Evolutionary conservation across 1,140 invertebrate genomes (phyloP).

Genomic region (Linepithema humile): DNA sequence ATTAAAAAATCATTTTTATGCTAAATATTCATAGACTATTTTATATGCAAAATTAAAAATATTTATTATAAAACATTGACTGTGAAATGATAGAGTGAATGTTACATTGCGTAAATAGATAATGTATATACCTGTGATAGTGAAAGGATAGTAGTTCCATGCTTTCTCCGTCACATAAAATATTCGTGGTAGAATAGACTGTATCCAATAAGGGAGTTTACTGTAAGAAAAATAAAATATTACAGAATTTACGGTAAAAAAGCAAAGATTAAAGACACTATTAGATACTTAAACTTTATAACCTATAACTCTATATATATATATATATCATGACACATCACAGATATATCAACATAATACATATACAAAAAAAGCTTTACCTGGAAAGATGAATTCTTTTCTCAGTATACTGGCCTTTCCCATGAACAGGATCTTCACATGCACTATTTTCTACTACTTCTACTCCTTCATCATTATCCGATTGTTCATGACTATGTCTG

Average conservation of each 20-base stretch:
- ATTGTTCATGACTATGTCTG: slow-evolving; percentile 95
- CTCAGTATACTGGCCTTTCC: slow-evolving; percentile 95
- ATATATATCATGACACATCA: not conserved
- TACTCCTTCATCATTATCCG: slow-evolving; percentile 95
- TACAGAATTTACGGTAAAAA: not conserved
- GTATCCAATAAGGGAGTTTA: slow-evolving; percentile 95
- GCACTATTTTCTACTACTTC: slow-evolving; percentile 94
- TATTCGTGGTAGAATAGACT: slow-evolving; percentile 93
- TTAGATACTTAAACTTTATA: not conserved
- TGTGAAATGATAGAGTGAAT: not conserved
- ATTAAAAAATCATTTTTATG: slow-evolving; percentile 37
- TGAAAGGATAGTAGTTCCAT: slow-evolving; percentile 98
- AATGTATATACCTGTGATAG: slow-evolving; percentile 95
- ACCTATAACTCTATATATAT: not conserved
- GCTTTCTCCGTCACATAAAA: slow-evolving; percentile 97
- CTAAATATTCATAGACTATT: not conserved
- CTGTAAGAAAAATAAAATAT: slow-evolving; percentile 84
- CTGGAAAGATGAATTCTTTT: slow-evolving; percentile 96
- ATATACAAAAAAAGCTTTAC: slow-evolving; percentile 82
- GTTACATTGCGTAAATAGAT: not conserved
- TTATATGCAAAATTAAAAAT: not conserved
- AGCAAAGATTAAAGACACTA: not conserved
- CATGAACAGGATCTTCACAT: slow-evolving; percentile 91
- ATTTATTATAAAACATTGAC: not conserved
- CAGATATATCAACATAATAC: too few species aligned